Conservation (phyloP, 2,888 invertebrate species). For the Tetanocera ferruginea region DNA sequence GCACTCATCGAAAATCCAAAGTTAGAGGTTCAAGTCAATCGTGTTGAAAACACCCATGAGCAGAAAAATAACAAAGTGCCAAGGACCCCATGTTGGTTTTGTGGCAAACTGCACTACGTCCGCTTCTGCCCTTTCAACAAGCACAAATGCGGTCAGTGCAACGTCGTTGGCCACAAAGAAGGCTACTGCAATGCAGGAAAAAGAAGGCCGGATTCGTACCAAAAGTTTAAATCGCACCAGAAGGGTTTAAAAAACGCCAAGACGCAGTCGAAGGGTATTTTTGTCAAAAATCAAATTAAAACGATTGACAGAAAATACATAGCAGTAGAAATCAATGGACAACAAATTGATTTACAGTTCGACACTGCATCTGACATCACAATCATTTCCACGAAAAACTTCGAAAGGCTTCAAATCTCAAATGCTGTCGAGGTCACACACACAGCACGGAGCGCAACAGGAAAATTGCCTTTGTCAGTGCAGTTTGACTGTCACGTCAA, state of each 20-base stretch:
- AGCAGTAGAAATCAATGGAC: constrained; percentile 44
- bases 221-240: background rate
- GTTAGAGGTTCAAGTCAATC: constrained; percentile 31
- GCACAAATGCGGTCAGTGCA: constrained; percentile 44
- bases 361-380: constrained; percentile 47
- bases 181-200: constrained; percentile 36
- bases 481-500: constrained; percentile 44
- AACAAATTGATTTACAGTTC: constrained; percentile 38
- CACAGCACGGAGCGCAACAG: constrained; percentile 45
- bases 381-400: constrained; percentile 44
- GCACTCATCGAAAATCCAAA: constrained; percentile 41
- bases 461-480: constrained; percentile 39
- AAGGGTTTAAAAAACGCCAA: background rate
- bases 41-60: constrained; percentile 18
- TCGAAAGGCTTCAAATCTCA: constrained; percentile 32
- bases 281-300: constrained; percentile 37
- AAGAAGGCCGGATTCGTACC: background rate
- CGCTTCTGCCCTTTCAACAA: constrained; percentile 39
- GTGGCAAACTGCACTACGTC: constrained; percentile 46
- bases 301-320: constrained; percentile 44
- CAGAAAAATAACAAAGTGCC: constrained; percentile 38
- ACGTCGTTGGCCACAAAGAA: constrained; percentile 44
- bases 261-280: constrained; percentile 35
- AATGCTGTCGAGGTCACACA: constrained; percentile 31
- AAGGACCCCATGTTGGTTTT: constrained; percentile 46